Percentiles rank a stretch among this genome's conserved stretches.
Conservation (phyloP, 2,888 invertebrate genomes). For the Luperina testacea region DNA sequence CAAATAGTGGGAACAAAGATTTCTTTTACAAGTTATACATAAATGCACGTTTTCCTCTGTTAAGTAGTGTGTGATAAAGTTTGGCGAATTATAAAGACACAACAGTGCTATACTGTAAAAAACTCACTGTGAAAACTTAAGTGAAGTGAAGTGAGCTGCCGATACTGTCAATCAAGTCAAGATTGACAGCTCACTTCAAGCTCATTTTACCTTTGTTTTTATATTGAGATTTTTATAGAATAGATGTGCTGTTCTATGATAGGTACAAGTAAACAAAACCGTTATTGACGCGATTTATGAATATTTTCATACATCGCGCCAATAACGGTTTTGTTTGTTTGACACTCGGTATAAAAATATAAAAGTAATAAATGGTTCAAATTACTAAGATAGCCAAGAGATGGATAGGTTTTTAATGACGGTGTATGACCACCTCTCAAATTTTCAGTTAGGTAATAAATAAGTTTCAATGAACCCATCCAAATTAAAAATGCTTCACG, state of each 20-base stretch:
- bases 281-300: neutral
- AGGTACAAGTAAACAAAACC: neutral
- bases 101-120: neutral
- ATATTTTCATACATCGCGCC: too few species aligned
- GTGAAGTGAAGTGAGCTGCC: too few species aligned
- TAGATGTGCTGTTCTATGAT: neutral
- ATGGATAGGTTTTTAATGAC: constrained; percentile 1
- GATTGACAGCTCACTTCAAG: too few species aligned
- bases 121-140: too few species aligned
- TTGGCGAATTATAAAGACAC: neutral
- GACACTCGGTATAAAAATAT: neutral
- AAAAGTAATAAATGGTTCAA: neutral
- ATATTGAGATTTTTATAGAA: too few species aligned
- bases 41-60: neutral
- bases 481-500: constrained; percentile 3
- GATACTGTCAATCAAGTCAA: too few species aligned
- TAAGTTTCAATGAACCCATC: constrained; percentile 10
- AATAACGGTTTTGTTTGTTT: too few species aligned
- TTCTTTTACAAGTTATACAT: neutral
- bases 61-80: neutral
- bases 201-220: too few species aligned
- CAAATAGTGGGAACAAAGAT: neutral
- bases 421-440: neutral
- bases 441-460: neutral
- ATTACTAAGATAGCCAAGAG: neutral